These are phyloP conservation scores for Laothoe populi DNA, from an alignment of 2,888 invertebrate genomes.

Conservation along the genomic window DNA sequence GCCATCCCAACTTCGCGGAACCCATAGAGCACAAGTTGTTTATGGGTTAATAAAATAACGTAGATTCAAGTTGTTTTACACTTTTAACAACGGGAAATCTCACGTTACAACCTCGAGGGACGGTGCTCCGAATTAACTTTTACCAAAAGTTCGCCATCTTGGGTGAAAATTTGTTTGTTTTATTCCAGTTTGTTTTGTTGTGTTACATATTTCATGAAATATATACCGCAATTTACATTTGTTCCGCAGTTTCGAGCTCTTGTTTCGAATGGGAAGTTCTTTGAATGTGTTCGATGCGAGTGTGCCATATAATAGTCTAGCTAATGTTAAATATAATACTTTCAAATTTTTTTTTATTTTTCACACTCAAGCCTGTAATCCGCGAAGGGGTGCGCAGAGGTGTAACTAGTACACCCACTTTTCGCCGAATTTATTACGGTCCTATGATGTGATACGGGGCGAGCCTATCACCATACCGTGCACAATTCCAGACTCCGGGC, in stretches of 20 bases:
- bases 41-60: constrained; percentile 21
- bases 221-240: background rate
- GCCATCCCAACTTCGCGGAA: background rate
- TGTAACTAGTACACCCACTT: too few relatives aligned
- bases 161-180: constrained; percentile 12
- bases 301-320: too few relatives aligned
- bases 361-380: too few relatives aligned
- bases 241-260: background rate
- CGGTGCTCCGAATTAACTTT: background rate
- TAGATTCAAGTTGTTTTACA: constrained; percentile 17
- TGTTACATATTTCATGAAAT: constrained; percentile 13
- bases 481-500: too few relatives aligned
- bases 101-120: constrained; percentile 29
- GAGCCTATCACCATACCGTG: too few relatives aligned
- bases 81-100: constrained; percentile 22
- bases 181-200: background rate
- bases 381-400: too few relatives aligned
- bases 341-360: too few relatives aligned
- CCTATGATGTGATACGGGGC: too few relatives aligned
- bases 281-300: background rate
- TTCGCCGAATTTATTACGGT: too few relatives aligned
- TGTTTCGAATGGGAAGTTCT: background rate
- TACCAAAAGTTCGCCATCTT: constrained; percentile 12
- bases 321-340: too few relatives aligned
- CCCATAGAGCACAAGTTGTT: constrained; percentile 21